Evolutionary conservation across 2,797 vertebrate species (phyloP), one percentile per base, ranked within the genome.

Genomic region (Myripristis jacobus): DNA sequence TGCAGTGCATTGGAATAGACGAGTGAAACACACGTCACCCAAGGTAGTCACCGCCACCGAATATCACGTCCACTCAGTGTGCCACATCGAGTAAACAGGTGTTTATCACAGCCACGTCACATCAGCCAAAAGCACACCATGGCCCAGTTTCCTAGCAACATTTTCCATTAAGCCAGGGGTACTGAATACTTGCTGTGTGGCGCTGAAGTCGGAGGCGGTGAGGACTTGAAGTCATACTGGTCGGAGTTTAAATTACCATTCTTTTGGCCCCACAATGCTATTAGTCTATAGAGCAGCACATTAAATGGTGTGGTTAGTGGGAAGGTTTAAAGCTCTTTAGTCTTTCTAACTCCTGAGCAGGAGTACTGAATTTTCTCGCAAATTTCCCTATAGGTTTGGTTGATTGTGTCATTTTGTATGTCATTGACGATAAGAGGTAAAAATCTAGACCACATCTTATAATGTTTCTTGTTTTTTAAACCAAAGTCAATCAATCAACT

Each of bases 81-180:
- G 10, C 34, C 8, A 7, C 18, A 10, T 16, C 13, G 7, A 53
- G 15, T 16, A 2, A 25, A 34, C 66, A 29, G 72, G 61, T 81
- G 66, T 74, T 75, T 56, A 70, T 12, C 63, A 68, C 77, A 63
- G 78, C 74, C 66, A 59, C 65, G 60, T 68, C 69, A 47, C 25
- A 69, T 75, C 29, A 73, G 80, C 64, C 47, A 0, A 27, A 68
- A 62, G 11, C 46, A 1, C 70, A 67, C 78, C 79, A 47, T 67
- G 22, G 2, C 63, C 54, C 69, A 44, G 87, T 91, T 84, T 31
- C 89, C 83, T 86, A 88, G 87, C 86, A 90, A 91, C 87, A 73
- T 47, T 52, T 36, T 57, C 76, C 66, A 70, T 79, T 70, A 77
- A 52, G 75, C 57, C 38, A 15, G 43, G 59, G 12, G 56, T 81